These are phyloP conservation scores for Ormyrus labotus DNA, from an alignment of 2,888 invertebrate genomes.

Conservation along the genomic window DNA sequence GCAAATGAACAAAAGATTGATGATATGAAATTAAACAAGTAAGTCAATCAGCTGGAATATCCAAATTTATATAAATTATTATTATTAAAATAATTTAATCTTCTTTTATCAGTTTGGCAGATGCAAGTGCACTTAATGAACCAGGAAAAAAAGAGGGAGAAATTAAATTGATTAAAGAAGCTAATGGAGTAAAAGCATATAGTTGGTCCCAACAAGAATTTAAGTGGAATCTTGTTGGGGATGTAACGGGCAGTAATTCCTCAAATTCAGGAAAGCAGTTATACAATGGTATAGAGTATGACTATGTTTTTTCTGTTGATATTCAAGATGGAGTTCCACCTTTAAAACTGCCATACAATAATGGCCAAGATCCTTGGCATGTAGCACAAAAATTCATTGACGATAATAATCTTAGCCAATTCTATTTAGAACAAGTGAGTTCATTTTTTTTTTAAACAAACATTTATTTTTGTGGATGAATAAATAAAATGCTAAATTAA, in stretches of 20 bases:
- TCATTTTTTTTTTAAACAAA: not conserved
- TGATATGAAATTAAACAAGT: conserved; percentile 91
- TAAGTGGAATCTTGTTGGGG: conserved; percentile 91
- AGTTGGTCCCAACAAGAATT: conserved; percentile 82
- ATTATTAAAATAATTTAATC: conserved; percentile 8
- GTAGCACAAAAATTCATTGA: conserved; percentile 94
- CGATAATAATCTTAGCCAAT: conserved; percentile 88
- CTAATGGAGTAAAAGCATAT: conserved; percentile 86
- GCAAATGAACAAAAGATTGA: conserved; percentile 85
- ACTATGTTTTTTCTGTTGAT: conserved; percentile 97
- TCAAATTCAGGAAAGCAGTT: conserved; percentile 84
- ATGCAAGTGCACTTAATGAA: conserved; percentile 84
- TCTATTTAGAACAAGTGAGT: conserved; percentile 86
- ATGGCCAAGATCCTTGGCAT: conserved; percentile 92
- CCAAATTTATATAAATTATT: not conserved
- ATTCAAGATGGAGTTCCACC: conserved; percentile 93
- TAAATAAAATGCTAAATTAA: not conserved
- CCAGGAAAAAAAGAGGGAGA: conserved; percentile 90
- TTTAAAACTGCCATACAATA: conserved; percentile 93
- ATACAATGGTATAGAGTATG: conserved; percentile 93
- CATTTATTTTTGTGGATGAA: not conserved
- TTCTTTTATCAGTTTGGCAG: conserved; percentile 82
- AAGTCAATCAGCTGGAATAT: conserved; percentile 69
- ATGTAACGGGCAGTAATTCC: conserved; percentile 88
- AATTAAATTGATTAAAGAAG: conserved; percentile 88